These are phyloP conservation scores for Eubucco bourcierii DNA, from an alignment of 2,113 vertebrate species.

Conservation along the genomic window DNA sequence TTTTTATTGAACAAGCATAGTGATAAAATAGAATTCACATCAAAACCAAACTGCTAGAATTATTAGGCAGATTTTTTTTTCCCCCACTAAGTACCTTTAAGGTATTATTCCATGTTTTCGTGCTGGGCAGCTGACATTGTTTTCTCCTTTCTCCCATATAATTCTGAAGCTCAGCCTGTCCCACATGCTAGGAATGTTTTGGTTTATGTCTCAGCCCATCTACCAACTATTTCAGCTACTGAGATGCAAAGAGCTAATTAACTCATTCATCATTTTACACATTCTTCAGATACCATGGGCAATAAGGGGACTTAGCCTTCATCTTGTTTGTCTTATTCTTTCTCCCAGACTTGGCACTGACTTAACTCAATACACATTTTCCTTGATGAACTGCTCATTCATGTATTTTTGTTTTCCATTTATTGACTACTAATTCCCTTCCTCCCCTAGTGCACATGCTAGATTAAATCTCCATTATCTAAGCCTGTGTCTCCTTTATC, in stretches of 20 bases:
- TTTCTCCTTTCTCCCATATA: background rate
- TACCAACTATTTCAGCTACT: conserved; percentile 42
- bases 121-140: background rate
- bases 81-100: background rate
- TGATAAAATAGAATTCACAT: background rate
- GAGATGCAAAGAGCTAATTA: conserved; percentile 27
- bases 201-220: conserved; percentile 42
- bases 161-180: conserved; percentile 5
- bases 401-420: background rate
- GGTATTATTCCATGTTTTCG: background rate
- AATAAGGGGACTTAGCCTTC: background rate
- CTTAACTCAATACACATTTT: background rate
- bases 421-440: background rate
- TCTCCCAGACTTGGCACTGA: background rate
- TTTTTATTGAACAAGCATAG: background rate
- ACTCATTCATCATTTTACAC: background rate
- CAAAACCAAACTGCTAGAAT: background rate
- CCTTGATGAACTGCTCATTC: background rate
- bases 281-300: background rate
- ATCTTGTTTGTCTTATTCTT: background rate
- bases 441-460: background rate
- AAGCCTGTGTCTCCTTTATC: background rate
- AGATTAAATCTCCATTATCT: conserved; percentile 16
- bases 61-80: background rate
- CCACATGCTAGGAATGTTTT: conserved; percentile 38